phyloP scores from a whole-genome alignment of 2,113 vertebrate species.

The Corythornis vintsioides region DNA sequence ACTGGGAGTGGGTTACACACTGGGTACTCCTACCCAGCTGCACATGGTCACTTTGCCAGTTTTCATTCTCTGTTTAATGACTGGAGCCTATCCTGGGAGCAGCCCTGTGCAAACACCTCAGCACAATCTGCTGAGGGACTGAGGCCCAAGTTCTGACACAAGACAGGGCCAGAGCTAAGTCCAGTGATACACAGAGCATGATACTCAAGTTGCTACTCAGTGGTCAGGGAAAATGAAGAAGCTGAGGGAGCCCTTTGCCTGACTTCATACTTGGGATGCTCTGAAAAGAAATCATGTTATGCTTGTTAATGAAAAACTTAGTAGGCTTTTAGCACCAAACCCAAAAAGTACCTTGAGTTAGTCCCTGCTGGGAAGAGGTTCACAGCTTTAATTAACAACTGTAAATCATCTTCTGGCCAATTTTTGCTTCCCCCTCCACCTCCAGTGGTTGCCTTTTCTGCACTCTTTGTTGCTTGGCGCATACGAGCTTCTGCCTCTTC shows the following conservation, averaged over 20 bases:
- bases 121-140: neutral
- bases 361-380: constrained; percentile 98
- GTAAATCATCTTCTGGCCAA: constrained; percentile 95
- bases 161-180: neutral
- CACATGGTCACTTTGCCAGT: neutral
- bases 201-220: neutral
- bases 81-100: neutral
- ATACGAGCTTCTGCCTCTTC: constrained; percentile 91
- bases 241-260: neutral
- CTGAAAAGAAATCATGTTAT: neutral
- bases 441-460: constrained; percentile 85
- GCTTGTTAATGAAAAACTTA: neutral
- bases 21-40: neutral
- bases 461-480: constrained; percentile 84
- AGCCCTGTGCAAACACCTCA: neutral
- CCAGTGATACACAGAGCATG: neutral
- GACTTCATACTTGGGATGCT: neutral
- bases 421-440: constrained; percentile 85
- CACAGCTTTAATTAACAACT: constrained; percentile 97
- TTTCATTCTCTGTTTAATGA: neutral
- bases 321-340: neutral
- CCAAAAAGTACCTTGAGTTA: constrained; percentile 87
- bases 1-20: neutral
- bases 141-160: neutral
- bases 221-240: neutral